These are phyloP conservation scores for Mesorhabditis spiculigera DNA, from an alignment of 2,888 invertebrate species.

Conservation along the genomic window DNA sequence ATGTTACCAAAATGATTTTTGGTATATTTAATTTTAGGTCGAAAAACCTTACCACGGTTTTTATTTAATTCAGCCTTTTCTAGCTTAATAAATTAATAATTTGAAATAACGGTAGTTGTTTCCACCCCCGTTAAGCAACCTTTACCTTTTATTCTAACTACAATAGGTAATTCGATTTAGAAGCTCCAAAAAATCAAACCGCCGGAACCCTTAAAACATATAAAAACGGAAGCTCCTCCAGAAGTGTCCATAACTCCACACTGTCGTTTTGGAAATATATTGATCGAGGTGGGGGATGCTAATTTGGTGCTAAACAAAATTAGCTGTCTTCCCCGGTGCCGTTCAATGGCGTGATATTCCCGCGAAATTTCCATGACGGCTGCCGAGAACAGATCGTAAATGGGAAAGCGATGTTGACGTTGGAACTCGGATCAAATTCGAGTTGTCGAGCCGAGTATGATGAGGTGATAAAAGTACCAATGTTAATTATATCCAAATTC, in stretches of 20 bases:
- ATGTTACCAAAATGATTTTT: too few relatives aligned
- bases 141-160: too few relatives aligned
- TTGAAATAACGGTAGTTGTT: too few relatives aligned
- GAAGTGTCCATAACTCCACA: neutral
- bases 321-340: neutral
- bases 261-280: neutral
- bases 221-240: neutral
- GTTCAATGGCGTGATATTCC: slow-evolving; percentile 3
- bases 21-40: too few relatives aligned
- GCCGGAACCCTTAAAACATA: neutral
- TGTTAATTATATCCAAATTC: neutral
- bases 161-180: too few relatives aligned
- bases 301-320: neutral
- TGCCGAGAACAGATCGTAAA: neutral
- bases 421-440: neutral
- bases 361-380: neutral
- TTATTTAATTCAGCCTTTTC: too few relatives aligned
- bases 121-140: too few relatives aligned
- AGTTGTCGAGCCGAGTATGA: neutral
- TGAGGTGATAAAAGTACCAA: neutral
- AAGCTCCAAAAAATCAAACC: neutral
- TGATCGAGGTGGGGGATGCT: neutral
- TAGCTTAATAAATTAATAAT: too few relatives aligned
- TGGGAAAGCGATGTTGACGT: neutral
- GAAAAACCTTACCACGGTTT: too few relatives aligned